These are phyloP conservation scores for Prionace glauca DNA, from an alignment of 2,797 vertebrate species.

Conservation along the genomic window DNA sequence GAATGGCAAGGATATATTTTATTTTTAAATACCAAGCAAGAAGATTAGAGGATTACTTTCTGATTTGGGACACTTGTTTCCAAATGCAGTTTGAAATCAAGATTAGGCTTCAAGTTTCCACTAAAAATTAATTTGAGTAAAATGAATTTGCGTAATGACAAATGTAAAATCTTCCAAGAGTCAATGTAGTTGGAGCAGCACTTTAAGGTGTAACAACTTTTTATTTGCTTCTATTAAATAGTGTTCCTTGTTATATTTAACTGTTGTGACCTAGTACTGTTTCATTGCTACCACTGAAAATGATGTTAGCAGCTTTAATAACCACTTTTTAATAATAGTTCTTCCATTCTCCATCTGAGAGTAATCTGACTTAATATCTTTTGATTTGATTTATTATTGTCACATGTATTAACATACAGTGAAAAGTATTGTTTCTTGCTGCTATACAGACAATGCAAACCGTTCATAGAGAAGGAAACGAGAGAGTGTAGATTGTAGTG, in stretches of 20 bases:
- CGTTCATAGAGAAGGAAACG: no score
- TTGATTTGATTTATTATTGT: no score
- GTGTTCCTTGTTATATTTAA: not conserved
- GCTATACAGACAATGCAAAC: no score
- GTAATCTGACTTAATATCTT: not conserved
- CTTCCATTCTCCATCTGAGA: not conserved
- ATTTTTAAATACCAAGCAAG: not conserved
- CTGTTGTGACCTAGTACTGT: not conserved
- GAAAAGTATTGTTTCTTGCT: no score
- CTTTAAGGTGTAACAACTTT: not conserved
- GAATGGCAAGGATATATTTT: not conserved
- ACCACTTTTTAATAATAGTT: not conserved
- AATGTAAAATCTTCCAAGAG: not conserved
- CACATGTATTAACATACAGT: no score
- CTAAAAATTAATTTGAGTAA: not conserved
- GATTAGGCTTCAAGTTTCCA: not conserved
- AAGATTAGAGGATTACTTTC: not conserved
- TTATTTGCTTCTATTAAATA: not conserved
- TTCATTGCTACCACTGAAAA: not conserved
- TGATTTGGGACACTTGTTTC: not conserved
- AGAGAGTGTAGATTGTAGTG: no score
- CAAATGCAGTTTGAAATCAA: not conserved
- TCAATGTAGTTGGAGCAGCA: not conserved
- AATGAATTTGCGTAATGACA: not conserved
- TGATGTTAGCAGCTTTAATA: not conserved